Conservation (phyloP, 2,888 invertebrate genomes). For the Drosophila affinis region DNA sequence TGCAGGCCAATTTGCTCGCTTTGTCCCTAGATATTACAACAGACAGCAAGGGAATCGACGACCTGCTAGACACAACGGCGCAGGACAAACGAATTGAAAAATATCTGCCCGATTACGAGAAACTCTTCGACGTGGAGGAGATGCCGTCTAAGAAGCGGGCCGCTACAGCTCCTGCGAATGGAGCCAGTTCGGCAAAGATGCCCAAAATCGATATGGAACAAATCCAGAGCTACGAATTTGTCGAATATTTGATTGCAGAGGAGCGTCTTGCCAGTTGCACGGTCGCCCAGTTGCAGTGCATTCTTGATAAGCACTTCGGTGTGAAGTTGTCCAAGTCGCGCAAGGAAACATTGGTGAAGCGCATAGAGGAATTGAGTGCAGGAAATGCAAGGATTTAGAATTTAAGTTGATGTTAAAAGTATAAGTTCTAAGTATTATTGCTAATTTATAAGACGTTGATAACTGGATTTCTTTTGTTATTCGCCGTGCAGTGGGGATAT, state of each 20-base stretch:
- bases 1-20: slow-evolving; percentile 88
- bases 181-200: slow-evolving; percentile 57
- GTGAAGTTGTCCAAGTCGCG: slow-evolving; percentile 45
- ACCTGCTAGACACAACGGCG: slow-evolving; percentile 72
- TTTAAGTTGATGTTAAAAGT: not conserved
- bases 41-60: slow-evolving; percentile 81
- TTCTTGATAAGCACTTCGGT: slow-evolving; percentile 66
- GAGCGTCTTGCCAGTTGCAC: slow-evolving; percentile 63
- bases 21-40: slow-evolving; percentile 87
- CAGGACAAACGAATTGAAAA: slow-evolving; percentile 80
- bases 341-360: slow-evolving; percentile 66
- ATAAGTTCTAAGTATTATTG: not conserved
- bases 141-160: slow-evolving; percentile 65
- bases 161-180: slow-evolving; percentile 32
- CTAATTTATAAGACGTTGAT: not conserved
- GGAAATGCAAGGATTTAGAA: not conserved
- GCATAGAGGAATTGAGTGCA: slow-evolving; percentile 41
- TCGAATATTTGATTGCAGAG: slow-evolving; percentile 59
- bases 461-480: not conserved
- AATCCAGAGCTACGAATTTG: slow-evolving; percentile 57
- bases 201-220: slow-evolving; percentile 61
- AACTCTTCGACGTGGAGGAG: slow-evolving; percentile 68
- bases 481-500: not conserved
- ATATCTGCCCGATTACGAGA: slow-evolving; percentile 63
- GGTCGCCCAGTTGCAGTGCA: slow-evolving; percentile 60